Conservation (phyloP, 2,113 vertebrate genomes). For the Toxotes chatareus region DNA sequence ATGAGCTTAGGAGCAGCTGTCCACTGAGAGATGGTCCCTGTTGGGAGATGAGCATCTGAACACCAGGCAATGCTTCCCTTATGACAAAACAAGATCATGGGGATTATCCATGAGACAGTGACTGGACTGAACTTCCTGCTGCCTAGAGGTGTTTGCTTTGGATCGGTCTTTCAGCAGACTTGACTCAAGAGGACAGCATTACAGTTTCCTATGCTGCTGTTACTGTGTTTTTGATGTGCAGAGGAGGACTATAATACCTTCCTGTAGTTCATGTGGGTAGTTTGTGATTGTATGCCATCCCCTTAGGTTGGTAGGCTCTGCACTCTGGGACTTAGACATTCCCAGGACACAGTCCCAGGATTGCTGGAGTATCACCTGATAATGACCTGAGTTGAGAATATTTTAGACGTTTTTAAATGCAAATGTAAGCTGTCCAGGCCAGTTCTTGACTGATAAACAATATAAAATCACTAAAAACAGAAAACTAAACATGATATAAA, state of each 20-base stretch:
- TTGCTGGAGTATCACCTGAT: neutral
- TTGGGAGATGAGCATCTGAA: slow-evolving; percentile 14
- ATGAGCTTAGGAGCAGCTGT: slow-evolving; percentile 36
- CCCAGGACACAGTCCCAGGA: too few relatives aligned
- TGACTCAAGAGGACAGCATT: neutral
- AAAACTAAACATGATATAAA: neutral
- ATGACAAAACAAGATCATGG: slow-evolving; percentile 20
- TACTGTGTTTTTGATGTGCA: neutral
- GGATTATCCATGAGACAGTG: slow-evolving; percentile 26
- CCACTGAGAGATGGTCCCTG: slow-evolving; percentile 10
- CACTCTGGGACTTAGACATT: too few relatives aligned
- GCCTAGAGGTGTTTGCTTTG: slow-evolving; percentile 7
- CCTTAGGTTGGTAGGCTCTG: too few relatives aligned
- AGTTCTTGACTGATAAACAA: neutral
- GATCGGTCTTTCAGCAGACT: slow-evolving; percentile 17
- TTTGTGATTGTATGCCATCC: neutral
- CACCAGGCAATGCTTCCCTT: slow-evolving; percentile 8
- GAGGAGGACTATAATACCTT: neutral
- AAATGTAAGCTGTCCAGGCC: slow-evolving; percentile 4
- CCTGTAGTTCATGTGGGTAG: neutral
- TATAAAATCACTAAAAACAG: neutral
- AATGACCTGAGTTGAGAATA: slow-evolving; percentile 9
- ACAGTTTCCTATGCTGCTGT: neutral
- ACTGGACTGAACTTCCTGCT: slow-evolving; percentile 18
- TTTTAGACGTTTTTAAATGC: neutral